Base-by-base conservation (phyloP, 1,140 invertebrate genomes). In the Xylocopa sonorina region DNA sequence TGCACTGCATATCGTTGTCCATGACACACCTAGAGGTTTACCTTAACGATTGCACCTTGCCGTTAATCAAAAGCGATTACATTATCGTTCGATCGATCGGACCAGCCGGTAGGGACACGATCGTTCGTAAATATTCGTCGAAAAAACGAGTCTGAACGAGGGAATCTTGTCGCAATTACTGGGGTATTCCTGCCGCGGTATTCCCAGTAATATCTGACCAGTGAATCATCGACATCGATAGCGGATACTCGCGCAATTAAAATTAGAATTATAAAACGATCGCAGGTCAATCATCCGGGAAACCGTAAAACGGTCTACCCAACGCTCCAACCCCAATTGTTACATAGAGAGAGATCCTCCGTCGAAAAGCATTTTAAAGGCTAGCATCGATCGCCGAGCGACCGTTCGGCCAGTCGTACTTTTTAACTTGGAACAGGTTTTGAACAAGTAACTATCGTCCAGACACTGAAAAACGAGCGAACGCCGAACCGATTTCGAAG, bases 151-250 rank as follows among this genome's bases (percentile, higher is more conserved):
- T 43, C 46, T 24, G 24, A 34, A 50, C 24, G 21, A 14, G 43
- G 32, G 27, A 24, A 53, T 66, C 16, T 69, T 2, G 6, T 63
- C 55, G 16, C 21, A 29, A 29, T 29, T 34, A n/a, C 46, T 50
- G 10, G 71, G 85, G 62, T 86, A 87, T 86, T 86, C 74, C 85
- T n/a, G n/a, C n/a, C n/a, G n/a, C n/a, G 85, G 62, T 86, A 87
- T 86, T 86, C 74, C 85, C 81, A 43, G 6, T 43, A 83, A 62
- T 32, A 34, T 9, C 10, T 21, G 2, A 66, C 60, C 7, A 14
- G 24, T 86, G 85, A 87, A 9, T 87, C 85, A 86, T 75, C 34
- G 32, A 2, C 16, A 67, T 60, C 57, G 66, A 72, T 83, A 0
- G 38, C 66, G 51, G 46, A 76, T 78, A 29, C 7, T 69, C 21